Conservation (phyloP, 2,888 invertebrate genomes). For the Perizoma affinitatum region DNA sequence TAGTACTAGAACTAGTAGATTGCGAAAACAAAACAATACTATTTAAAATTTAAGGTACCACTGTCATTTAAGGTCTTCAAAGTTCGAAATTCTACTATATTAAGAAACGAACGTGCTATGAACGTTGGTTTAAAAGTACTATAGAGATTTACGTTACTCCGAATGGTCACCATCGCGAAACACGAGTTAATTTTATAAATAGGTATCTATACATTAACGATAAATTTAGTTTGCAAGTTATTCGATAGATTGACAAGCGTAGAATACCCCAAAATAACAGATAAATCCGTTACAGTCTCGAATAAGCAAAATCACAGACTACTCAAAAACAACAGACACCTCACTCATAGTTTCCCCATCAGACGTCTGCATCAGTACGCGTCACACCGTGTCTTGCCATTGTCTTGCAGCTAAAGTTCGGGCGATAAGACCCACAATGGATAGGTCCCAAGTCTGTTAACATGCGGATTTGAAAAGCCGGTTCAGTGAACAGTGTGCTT, state of each 20-base stretch:
- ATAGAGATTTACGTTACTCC: too few relatives aligned
- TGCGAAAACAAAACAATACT: too few relatives aligned
- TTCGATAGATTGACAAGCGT: background rate
- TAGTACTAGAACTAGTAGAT: too few relatives aligned
- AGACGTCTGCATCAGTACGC: constrained; percentile 26
- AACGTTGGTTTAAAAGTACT: too few relatives aligned
- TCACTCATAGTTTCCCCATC: constrained; percentile 19
- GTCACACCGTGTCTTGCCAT: constrained; percentile 57
- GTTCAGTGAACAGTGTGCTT: constrained; percentile 48
- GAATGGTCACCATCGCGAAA: too few relatives aligned
- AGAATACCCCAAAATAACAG: constrained; percentile 10
- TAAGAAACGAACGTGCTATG: too few relatives aligned
- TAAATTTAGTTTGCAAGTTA: too few relatives aligned
- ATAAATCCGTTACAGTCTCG: constrained; percentile 8
- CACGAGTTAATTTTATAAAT: too few relatives aligned
- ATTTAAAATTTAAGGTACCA: too few relatives aligned
- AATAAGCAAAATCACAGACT: constrained; percentile 9
- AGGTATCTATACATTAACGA: too few relatives aligned
- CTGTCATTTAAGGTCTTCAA: too few relatives aligned
- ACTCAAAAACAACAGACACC: constrained; percentile 28
- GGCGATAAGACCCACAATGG: constrained; percentile 58
- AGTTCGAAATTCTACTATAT: too few relatives aligned
- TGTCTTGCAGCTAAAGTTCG: constrained; percentile 70
- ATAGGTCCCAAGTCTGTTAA: constrained; percentile 66
- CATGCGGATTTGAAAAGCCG: constrained; percentile 66